Evolutionary conservation across 1,140 invertebrate species (phyloP).

Genomic region (Pachyrhynchus sulphureomaculatus): DNA sequence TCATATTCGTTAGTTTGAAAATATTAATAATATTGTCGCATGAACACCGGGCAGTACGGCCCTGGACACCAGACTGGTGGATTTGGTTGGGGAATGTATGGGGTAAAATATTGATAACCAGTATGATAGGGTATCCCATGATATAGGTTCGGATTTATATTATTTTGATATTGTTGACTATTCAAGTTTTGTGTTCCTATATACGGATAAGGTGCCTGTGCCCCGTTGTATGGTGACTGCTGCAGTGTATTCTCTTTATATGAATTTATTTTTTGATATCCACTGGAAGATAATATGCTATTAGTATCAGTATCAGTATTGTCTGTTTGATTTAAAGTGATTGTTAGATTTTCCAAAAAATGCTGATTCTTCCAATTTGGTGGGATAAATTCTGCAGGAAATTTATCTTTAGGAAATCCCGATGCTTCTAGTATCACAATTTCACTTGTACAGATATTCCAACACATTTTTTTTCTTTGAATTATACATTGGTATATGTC

Average conservation of each 20-base stretch:
- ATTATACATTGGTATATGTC: background rate
- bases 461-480: constrained; percentile 1
- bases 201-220: background rate
- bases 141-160: too few relatives aligned
- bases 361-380: background rate
- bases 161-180: background rate
- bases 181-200: background rate
- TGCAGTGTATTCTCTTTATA: background rate
- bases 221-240: background rate
- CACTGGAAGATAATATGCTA: background rate
- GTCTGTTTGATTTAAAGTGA: background rate
- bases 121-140: background rate
- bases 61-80: background rate
- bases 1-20: too few relatives aligned
- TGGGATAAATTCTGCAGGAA: background rate
- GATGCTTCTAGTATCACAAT: background rate
- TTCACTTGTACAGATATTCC: background rate
- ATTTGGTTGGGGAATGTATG: background rate
- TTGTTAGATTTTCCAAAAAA: background rate
- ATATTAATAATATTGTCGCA: background rate
- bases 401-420: background rate
- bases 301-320: background rate
- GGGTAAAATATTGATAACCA: background rate
- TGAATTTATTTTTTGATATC: background rate
- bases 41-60: background rate